A percentile compares a stretch with the other conserved stretches of the same genome.
phyloP scores from a whole-genome alignment of 1,140 invertebrate genomes.

The Ostrea edulis region DNA sequence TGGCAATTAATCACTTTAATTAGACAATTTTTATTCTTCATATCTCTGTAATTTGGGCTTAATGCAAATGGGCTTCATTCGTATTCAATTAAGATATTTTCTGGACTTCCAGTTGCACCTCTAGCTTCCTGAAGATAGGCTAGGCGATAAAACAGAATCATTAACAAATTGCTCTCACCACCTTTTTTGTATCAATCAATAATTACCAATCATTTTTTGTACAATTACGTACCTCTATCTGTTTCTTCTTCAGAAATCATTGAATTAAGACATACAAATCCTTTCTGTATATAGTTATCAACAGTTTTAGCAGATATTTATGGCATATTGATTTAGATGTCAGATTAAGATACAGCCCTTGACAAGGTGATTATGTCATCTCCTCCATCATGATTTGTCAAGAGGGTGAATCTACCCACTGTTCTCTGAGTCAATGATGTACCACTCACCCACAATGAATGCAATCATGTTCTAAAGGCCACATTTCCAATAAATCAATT shows the following conservation, averaged over 20 bases:
- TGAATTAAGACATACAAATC: conserved; percentile 3
- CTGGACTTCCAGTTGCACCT: neutral
- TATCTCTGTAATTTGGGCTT: neutral
- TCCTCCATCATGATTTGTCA: conserved; percentile 24
- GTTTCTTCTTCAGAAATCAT: neutral
- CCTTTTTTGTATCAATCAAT: conserved; percentile 7
- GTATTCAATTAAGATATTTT: conserved; percentile 15
- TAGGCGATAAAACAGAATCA: neutral
- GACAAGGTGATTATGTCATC: conserved; percentile 20
- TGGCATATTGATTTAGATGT: conserved; percentile 14
- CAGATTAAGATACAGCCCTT: conserved; percentile 6
- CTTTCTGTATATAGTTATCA: neutral
- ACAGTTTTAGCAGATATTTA: no score
- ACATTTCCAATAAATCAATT: neutral
- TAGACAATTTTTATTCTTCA: conserved; percentile 27
- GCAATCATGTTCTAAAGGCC: neutral
- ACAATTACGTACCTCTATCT: neutral
- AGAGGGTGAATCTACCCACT: conserved; percentile 30
- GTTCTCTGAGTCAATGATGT: neutral
- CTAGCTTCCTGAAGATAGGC: neutral
- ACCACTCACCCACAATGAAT: conserved; percentile 25
- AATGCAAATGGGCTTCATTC: conserved; percentile 13
- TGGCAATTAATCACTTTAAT: conserved; percentile 23
- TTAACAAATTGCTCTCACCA: neutral
- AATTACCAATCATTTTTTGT: neutral